Base-by-base conservation (phyloP, 2,797 vertebrate species). In the Parotocinclus haroldoi region DNA sequence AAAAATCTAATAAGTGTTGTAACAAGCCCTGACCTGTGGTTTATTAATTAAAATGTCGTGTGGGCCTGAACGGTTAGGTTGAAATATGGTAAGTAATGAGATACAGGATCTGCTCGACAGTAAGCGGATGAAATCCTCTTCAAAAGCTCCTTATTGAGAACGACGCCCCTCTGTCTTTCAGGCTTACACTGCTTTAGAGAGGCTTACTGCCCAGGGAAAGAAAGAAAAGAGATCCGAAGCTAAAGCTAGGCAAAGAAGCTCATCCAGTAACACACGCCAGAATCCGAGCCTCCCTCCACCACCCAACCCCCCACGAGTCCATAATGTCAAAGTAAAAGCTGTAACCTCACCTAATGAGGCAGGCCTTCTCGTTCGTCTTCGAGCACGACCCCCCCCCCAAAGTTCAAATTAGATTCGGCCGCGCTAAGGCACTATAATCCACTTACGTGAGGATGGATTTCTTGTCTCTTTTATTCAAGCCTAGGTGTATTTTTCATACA, bases 21-120 rank as follows among this genome's bases (percentile, higher is more conserved):
- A 27, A 27, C 58, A 76, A 75, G 74, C 65, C 63, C 52, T 38
- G 55, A 83, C 78, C 77, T 79, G 58, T 57, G n/a, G 19, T 13
- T 69, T 73, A 66, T 80, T 75, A 76, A 74, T 78, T 78, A 64
- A 78, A 71, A 49, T 38, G 17, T 1, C 18, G 74, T 72, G 59
- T 56, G 73, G 55, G 74, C 78, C 65, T 59, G 40, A 69, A 45
- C 4, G 7, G 56, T 63, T n/a, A 67, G 68, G 50, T 58, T 53
- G 66, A 49, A 37, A 61, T 60, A 18, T 62, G 67, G 68, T 54
- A 17, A 6, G 57, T 18, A 50, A 75, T 48, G 18, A 42, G 10
- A 48, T 55, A 14, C 48, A 17, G 27, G 27, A 11, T 19, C 39
- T 13, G 14, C 27, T 53, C 50, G 39, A 18, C 39, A 72, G 67